phyloP scores from a whole-genome alignment of 1,140 invertebrate genomes.

The Augochlora pura region DNA sequence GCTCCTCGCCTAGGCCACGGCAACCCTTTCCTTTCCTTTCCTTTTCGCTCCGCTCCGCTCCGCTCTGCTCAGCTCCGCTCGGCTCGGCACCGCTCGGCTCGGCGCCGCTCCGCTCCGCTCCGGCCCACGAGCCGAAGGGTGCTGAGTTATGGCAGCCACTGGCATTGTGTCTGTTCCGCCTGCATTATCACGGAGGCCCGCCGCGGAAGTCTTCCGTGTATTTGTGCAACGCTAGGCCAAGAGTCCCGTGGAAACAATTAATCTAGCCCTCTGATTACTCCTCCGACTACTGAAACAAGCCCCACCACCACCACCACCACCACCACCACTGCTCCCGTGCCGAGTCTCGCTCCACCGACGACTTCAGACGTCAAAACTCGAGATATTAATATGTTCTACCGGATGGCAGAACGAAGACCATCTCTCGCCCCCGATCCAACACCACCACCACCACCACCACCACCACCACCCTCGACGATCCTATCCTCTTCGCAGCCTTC shows the following conservation, averaged over 20 bases:
- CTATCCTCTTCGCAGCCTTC: not conserved
- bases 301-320: slow-evolving; percentile 23
- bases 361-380: slow-evolving; percentile 76
- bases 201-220: slow-evolving; percentile 55
- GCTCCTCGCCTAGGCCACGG: not conserved
- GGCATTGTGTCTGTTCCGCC: slow-evolving; percentile 68
- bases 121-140: not conserved
- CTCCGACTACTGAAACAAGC: slow-evolving; percentile 46
- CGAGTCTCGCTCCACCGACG: slow-evolving; percentile 46
- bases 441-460: not conserved
- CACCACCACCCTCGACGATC: not conserved
- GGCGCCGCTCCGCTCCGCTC: too few species aligned
- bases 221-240: slow-evolving; percentile 61
- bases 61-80: too few species aligned
- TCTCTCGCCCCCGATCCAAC: not conserved
- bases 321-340: slow-evolving; percentile 35
- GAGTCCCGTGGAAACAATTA: slow-evolving; percentile 79
- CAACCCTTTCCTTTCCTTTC: too few species aligned
- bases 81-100: too few species aligned
- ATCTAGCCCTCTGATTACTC: slow-evolving; percentile 79
- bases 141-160: slow-evolving; percentile 61
- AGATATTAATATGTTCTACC: slow-evolving; percentile 79
- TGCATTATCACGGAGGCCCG: slow-evolving; percentile 69
- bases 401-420: slow-evolving; percentile 62
- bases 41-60: too few species aligned